Evolutionary conservation across 2,113 vertebrate genomes (phyloP).

Genomic region (Lepus americanus): DNA sequence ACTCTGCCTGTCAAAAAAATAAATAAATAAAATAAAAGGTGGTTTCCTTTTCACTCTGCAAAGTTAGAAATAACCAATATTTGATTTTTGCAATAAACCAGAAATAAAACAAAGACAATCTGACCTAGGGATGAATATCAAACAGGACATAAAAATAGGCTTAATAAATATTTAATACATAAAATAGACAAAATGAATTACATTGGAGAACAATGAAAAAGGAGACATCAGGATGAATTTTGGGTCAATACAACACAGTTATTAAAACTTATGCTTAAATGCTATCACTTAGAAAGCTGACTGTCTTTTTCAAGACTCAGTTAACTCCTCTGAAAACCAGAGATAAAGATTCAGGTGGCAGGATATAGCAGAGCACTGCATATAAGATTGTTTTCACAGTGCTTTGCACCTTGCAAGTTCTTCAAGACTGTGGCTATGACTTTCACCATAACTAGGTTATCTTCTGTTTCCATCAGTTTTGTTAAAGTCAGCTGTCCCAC

Average conservation of each 20-base stretch:
- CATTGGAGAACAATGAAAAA: not conserved
- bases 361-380: not conserved
- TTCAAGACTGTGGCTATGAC: not conserved
- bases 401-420: not conserved
- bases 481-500: not conserved
- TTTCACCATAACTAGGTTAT: not conserved
- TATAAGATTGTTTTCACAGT: not conserved
- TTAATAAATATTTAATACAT: not conserved
- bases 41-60: not conserved
- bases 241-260: not conserved
- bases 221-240: not conserved
- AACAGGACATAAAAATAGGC: not conserved
- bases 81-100: not conserved
- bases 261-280: conserved; percentile 37
- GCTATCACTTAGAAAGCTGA: not conserved
- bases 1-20: no score
- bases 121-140: not conserved
- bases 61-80: not conserved
- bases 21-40: not conserved
- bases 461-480: not conserved
- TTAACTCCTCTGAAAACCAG: not conserved
- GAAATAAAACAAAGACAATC: not conserved
- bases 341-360: not conserved
- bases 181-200: not conserved
- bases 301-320: not conserved